These are phyloP conservation scores for Agrotis clavis DNA, from an alignment of 2,888 invertebrate species.

Conservation along the genomic window DNA sequence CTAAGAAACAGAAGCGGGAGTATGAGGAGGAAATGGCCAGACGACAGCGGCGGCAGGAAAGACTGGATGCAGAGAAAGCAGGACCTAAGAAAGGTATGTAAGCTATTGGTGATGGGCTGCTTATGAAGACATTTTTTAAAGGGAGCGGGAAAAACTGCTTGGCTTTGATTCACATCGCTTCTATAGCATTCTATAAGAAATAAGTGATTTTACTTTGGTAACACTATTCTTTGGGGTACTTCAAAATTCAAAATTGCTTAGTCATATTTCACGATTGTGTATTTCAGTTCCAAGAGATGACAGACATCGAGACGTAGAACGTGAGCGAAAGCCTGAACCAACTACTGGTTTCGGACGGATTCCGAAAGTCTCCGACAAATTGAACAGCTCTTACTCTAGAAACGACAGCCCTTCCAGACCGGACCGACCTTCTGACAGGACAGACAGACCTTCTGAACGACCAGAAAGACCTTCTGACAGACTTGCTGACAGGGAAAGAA, in stretches of 20 bases:
- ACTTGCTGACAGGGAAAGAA: slow-evolving; percentile 70
- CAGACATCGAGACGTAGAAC: slow-evolving; percentile 76
- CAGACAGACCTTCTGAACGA: slow-evolving; percentile 69
- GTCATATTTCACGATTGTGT: slow-evolving; percentile 18
- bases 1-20: slow-evolving; percentile 95
- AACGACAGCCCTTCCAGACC: slow-evolving; percentile 71
- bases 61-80: slow-evolving; percentile 81
- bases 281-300: slow-evolving; percentile 78
- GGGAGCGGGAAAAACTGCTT: background rate
- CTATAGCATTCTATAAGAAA: background rate
- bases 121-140: background rate
- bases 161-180: background rate
- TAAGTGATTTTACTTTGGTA: background rate
- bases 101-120: background rate
- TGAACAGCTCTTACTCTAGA: slow-evolving; percentile 66
- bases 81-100: slow-evolving; percentile 75
- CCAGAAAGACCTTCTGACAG: slow-evolving; percentile 64
- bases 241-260: slow-evolving; percentile 7
- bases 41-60: slow-evolving; percentile 87
- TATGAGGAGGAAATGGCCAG: slow-evolving; percentile 93
- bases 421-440: slow-evolving; percentile 55
- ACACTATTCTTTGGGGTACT: background rate
- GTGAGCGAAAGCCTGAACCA: slow-evolving; percentile 79
- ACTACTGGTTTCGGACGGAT: slow-evolving; percentile 84
- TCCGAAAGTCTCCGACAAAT: slow-evolving; percentile 89